phyloP scores from a whole-genome alignment of 2,888 invertebrate species.

The Rhingia campestris region DNA sequence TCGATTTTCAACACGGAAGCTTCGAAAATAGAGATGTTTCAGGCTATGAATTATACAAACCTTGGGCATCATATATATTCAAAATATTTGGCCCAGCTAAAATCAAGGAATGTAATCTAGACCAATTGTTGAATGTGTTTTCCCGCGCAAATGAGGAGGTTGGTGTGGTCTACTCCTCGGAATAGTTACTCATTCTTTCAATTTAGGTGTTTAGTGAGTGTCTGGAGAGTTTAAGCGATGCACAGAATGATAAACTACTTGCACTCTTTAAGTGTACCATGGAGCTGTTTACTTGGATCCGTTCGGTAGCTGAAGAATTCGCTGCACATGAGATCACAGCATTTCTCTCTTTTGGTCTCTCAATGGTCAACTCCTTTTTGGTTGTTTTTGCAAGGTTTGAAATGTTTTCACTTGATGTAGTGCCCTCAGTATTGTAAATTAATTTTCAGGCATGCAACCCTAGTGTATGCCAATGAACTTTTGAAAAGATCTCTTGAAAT shows the following conservation, averaged over 20 bases:
- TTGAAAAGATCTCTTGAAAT: conserved; percentile 33
- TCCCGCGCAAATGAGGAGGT: conserved; percentile 30
- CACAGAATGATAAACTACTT: conserved; percentile 16
- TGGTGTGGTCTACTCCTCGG: background rate
- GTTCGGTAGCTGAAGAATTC: conserved; percentile 29
- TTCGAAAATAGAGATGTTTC: conserved; percentile 15
- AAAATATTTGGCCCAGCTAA: conserved; percentile 34
- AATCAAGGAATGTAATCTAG: conserved; percentile 14
- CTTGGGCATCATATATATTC: conserved; percentile 45
- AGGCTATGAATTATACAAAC: conserved; percentile 32
- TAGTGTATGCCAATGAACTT: background rate
- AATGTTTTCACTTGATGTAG: background rate
- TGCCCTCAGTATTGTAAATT: background rate
- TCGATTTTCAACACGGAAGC: conserved; percentile 26
- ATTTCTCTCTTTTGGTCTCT: conserved; percentile 56
- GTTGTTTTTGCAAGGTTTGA: conserved; percentile 30
- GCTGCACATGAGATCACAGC: conserved; percentile 12
- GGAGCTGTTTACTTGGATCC: conserved; percentile 59
- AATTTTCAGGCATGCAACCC: conserved; percentile 19
- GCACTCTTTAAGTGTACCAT: conserved; percentile 35
- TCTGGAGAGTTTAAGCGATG: conserved; percentile 7
- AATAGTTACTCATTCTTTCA: background rate
- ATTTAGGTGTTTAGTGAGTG: conserved; percentile 42
- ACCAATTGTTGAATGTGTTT: conserved; percentile 30
- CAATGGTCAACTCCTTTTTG: conserved; percentile 29